Percentiles rank a stretch among this genome's conserved stretches.
phyloP scores from a whole-genome alignment of 2,888 invertebrate genomes.

The Clitarchus hookeri region DNA sequence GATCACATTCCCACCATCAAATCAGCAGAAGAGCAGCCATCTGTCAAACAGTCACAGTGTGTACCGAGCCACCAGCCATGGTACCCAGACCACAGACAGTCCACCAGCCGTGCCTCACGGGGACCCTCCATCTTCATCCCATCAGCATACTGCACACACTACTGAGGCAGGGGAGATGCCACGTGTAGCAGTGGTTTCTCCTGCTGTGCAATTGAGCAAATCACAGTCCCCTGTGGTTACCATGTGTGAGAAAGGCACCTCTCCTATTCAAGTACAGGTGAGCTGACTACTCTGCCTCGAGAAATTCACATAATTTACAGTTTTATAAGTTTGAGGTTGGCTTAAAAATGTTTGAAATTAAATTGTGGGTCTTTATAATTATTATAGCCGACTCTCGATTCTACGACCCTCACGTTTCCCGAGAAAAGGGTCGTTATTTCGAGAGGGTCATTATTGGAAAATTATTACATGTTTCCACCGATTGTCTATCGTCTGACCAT shows the following conservation, averaged over 20 bases:
- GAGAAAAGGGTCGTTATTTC: no score
- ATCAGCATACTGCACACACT: not conserved
- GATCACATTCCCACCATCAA: slow-evolving; percentile 42
- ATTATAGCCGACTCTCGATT: no score
- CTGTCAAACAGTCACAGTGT: slow-evolving; percentile 31
- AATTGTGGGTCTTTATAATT: no score
- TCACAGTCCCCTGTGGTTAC: slow-evolving; percentile 15
- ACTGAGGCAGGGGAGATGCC: slow-evolving; percentile 14
- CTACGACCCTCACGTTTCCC: no score
- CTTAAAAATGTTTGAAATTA: no score
- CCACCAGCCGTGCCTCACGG: not conserved
- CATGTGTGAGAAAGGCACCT: slow-evolving; percentile 45
- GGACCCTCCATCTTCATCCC: not conserved
- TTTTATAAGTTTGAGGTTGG: no score
- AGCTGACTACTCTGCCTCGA: not conserved
- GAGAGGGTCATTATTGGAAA: no score
- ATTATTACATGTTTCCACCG: no score
- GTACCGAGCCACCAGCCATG: slow-evolving; percentile 3
- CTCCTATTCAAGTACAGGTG: slow-evolving; percentile 50
- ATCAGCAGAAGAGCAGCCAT: slow-evolving; percentile 32
- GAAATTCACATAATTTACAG: not conserved
- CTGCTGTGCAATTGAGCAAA: slow-evolving; percentile 18
- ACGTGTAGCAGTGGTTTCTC: not conserved
- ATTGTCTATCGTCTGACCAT: no score
- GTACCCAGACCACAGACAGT: slow-evolving; percentile 15